Base-by-base conservation (phyloP, 2,113 vertebrate genomes). In the Trichechus manatus region DNA sequence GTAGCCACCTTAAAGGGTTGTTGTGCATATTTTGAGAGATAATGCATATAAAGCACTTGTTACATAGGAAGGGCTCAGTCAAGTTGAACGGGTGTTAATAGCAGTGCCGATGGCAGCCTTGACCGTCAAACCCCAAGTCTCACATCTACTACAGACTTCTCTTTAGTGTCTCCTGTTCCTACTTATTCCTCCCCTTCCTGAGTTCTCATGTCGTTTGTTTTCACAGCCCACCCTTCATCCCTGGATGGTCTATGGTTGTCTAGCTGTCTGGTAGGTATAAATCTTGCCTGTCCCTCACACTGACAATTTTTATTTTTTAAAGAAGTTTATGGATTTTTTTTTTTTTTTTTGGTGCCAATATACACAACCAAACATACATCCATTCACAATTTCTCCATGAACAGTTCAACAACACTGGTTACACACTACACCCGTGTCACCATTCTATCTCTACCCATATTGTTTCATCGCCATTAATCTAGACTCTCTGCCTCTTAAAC, bases 61-160 rank as follows among this genome's bases (percentile, higher is more conserved):
- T 47, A 14, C 0, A 0, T 1, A 23, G n/a, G 5, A 50, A 5
- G 77, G 29, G 2, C 53, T 72, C 5, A 1, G 29, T 44, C 36
- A 36, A n/a, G 31, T 1, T 11, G 29, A 10, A 13, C 0, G 36
- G 77, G 27, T 23, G 8, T 66, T n/a, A 77, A 63, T 0, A 2
- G 31, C 29, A 42, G 50, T 42, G 36, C 66, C n/a, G 27, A 66
- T 2, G 44, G 22, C 42, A 44, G n/a, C 78, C 74, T 78, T 56
- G 64, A 39, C 4, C 0, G 0, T 84, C 29, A 80, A 83, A 50
- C 59, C 23, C 70, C 23, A 33, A 31, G 31, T 74, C 53, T 63
- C 36, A 59, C 19, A 31, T 27, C 19, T 78, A 79, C 15, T 15
- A 7, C 1, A 3, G 77, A 33, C 25, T 61, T 36, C 22, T 78